phyloP scores from a whole-genome alignment of 1,140 invertebrate species.

The Caerostris extrusa region DNA sequence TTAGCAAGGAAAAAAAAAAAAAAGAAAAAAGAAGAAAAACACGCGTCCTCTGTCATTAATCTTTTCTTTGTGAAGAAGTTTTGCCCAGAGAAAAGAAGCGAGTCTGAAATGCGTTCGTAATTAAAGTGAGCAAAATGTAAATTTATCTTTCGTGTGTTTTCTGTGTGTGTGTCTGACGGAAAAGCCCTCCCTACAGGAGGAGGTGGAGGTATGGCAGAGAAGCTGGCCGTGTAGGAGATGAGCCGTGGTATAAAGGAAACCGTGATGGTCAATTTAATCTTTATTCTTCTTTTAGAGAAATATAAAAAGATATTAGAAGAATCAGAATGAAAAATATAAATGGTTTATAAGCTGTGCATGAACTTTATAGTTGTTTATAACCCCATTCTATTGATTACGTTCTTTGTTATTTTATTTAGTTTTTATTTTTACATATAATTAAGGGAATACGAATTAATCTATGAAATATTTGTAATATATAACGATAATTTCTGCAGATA shows the following conservation, averaged over 20 bases:
- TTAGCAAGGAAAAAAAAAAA: background rate
- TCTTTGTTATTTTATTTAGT: too few species aligned
- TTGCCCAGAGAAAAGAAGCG: background rate
- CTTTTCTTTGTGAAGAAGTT: conserved; percentile 54
- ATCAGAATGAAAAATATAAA: background rate
- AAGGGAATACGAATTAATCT: too few species aligned
- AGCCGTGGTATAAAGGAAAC: background rate
- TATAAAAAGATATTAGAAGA: background rate
- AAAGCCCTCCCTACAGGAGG: background rate
- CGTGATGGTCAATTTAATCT: conserved; percentile 8
- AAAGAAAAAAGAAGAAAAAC: background rate
- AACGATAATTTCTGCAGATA: too few species aligned
- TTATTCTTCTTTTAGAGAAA: background rate
- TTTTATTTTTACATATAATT: too few species aligned
- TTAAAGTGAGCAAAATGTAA: conserved; percentile 52
- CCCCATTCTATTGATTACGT: too few species aligned
- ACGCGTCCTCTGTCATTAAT: conserved; percentile 44
- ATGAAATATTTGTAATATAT: too few species aligned
- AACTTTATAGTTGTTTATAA: background rate
- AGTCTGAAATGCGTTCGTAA: conserved; percentile 29
- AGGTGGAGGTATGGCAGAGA: background rate
- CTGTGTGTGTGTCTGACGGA: background rate
- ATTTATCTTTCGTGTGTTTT: conserved; percentile 67
- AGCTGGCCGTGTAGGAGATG: background rate
- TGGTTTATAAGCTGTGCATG: background rate